Evolutionary conservation across 2,888 invertebrate genomes (phyloP), one percentile per base, ranked within the genome.

Genomic region (Neoascia interrupta): DNA sequence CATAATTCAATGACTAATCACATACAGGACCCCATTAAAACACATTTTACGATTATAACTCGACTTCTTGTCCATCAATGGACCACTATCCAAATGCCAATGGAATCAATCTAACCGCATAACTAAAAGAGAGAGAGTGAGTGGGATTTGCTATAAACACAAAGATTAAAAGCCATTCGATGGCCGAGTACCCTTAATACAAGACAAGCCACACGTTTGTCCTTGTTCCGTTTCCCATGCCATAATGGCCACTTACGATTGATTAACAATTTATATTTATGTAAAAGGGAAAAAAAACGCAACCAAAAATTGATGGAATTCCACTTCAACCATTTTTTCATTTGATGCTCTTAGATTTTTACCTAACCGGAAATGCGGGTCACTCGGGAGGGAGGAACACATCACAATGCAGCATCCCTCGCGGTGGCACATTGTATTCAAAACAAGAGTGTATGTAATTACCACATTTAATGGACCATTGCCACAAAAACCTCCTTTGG

Each of bases 301-400:
- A 63, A 58, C n/a, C 70, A 64, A 76, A 76, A 70, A 60, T 64
- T 70, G 41, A 70, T 64, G 34, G 36, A 76, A 70, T 54, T 56
- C 61, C 43, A 76, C 51, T 76, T 60, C 16, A 76, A 56, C 23
- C 11, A 45, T 58, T 70, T 63, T 56, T n/a, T 69, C n/a, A n/a
- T 70, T 28, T 37, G 60, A 45, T 63, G 26, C 13, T 58, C 47
- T 58, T 31, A 45, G 58, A 45, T 74, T 74, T 60, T 76, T 60
- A 66, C 72, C 76, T 76, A 72, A n/a, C 72, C 76, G 76, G 76
- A 76, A 66, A 76, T 76, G 76, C 76, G 76, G 76, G 76, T 64
- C 63, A 76, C 16, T 34, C 10, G 11, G 37, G 15, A 43, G 31
- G 58, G 51, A 58, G 41, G 28, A 16, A 10, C 5, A 28, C 49